Conservation (phyloP, 2,113 vertebrate genomes). For the Eretmochelys imbricata region DNA sequence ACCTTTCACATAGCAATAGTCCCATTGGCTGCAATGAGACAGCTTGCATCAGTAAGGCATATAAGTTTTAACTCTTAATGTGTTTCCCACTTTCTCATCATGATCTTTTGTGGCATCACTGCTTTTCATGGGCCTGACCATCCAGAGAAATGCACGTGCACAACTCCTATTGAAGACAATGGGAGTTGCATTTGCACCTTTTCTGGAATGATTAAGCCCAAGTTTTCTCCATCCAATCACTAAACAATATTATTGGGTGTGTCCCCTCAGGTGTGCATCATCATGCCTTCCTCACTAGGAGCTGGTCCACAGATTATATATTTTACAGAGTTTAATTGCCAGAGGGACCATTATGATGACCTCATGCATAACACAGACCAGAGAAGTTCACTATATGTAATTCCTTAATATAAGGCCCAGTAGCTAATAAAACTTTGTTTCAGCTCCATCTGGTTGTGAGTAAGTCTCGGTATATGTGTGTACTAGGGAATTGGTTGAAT, state of each 20-base stretch:
- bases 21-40: background rate
- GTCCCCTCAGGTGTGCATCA: background rate
- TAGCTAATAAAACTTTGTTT: background rate
- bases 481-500: too few relatives aligned
- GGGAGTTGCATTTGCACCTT: background rate
- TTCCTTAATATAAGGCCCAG: background rate
- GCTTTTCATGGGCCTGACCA: background rate
- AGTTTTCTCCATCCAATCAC: background rate
- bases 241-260: background rate
- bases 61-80: background rate
- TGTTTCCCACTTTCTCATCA: background rate
- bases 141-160: background rate
- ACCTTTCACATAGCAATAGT: background rate
- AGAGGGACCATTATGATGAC: background rate
- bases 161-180: background rate
- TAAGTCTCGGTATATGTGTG: background rate
- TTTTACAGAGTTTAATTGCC: background rate
- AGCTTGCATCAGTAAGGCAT: background rate
- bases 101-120: background rate
- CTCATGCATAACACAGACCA: background rate
- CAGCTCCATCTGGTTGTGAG: background rate
- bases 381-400: background rate
- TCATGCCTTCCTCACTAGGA: background rate
- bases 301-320: background rate
- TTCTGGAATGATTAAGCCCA: too few relatives aligned